Evolutionary conservation across 2,888 invertebrate species (phyloP).

Genomic region (Pyrocoelia pectoralis): DNA sequence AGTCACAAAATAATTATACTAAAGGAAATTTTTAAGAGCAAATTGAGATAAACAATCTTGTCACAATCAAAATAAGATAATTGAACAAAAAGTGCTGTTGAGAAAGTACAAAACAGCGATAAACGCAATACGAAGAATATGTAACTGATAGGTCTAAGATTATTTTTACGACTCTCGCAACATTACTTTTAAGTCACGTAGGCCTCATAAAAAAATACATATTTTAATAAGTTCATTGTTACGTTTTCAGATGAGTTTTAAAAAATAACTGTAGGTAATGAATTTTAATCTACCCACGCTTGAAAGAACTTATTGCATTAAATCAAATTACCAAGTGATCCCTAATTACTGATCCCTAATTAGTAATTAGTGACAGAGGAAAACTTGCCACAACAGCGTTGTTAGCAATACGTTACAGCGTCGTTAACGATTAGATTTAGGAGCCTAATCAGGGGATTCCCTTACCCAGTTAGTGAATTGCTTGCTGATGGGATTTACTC

Average conservation of each 20-base stretch:
- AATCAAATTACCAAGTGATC: too few relatives aligned
- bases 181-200: neutral
- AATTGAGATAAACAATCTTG: too few relatives aligned
- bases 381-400: conserved; percentile 50
- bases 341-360: conserved; percentile 42
- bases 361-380: conserved; percentile 47
- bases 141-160: neutral
- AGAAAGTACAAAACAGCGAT: too few relatives aligned
- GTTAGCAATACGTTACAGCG: conserved; percentile 54
- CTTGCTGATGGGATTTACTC: conserved; percentile 46
- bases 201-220: neutral
- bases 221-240: too few relatives aligned
- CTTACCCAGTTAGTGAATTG: conserved; percentile 49
- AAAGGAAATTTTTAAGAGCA: too few relatives aligned
- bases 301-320: too few relatives aligned
- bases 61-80: too few relatives aligned
- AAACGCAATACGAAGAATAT: neutral
- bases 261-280: too few relatives aligned
- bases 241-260: too few relatives aligned
- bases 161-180: neutral
- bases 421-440: conserved; percentile 52
- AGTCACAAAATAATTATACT: too few relatives aligned
- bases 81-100: too few relatives aligned
- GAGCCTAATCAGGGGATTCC: conserved; percentile 51
- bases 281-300: too few relatives aligned